phyloP scores from a whole-genome alignment of 2,113 vertebrate species.

The Pituophis catenifer region DNA sequence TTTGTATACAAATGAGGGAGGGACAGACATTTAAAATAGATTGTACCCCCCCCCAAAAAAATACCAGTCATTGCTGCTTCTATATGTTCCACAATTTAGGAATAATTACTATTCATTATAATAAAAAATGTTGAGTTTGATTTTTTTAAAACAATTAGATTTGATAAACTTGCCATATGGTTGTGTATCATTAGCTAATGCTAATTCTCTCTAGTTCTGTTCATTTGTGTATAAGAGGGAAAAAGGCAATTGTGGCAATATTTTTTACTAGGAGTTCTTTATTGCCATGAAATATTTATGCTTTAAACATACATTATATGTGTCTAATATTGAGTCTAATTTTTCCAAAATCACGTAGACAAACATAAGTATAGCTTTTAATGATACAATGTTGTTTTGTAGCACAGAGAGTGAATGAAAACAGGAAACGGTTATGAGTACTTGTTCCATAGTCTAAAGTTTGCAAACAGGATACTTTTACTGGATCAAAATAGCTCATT shows the following conservation, averaged over 20 bases:
- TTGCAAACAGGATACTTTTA: slow-evolving; percentile 20
- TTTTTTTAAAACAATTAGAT: neutral
- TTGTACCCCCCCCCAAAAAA: neutral
- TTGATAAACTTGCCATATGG: neutral
- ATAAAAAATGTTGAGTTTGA: neutral
- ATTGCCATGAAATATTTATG: neutral
- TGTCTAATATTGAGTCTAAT: slow-evolving; percentile 20
- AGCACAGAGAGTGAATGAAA: neutral
- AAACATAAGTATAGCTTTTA: neutral
- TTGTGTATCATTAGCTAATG: neutral
- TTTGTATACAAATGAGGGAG: neutral
- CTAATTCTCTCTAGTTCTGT: neutral
- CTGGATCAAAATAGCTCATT: neutral
- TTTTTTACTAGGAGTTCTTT: neutral
- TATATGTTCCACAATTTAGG: neutral
- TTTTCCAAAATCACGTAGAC: neutral
- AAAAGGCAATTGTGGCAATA: neutral
- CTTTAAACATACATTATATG: slow-evolving; percentile 6
- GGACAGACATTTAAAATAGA: neutral
- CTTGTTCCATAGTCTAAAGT: neutral
- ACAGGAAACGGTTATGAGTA: neutral
- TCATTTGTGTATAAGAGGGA: neutral
- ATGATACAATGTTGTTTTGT: neutral
- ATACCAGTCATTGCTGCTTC: neutral
- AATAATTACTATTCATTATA: neutral